Base-by-base conservation (phyloP, 1,140 invertebrate species). In the Lordiphosa mommai region DNA sequence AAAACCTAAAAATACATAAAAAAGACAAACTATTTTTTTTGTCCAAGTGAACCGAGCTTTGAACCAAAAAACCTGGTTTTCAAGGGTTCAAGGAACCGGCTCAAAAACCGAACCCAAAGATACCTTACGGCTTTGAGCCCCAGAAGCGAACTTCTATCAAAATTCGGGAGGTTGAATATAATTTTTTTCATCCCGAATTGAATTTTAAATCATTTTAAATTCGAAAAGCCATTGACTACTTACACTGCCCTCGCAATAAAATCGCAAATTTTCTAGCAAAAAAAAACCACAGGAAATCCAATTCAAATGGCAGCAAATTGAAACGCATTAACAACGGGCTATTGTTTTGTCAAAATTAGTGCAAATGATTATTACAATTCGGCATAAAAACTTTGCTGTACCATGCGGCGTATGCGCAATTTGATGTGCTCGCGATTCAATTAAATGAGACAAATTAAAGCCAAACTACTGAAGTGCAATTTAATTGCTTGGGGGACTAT, bases 371-470 rank as follows among this genome's bases (percentile, higher is more conserved):
- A 82, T 60, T 49, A 55, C 58, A 58, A 68, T 68, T 67, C 41
- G 37, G 29, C 7, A 9, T 32, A 44, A 36, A 58, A 50, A 50
- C 34, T 49, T 53, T 37, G 23, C 16, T 17, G 30, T n/a, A 37
- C 60, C 14, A 30, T 29, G 56, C 49, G 55, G 74, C 70, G 76
- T 80, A 79, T 77, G 49, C 52, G 59, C 74, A 53, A 69, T 69
- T 79, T 73, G 64, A 57, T 74, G 52, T 36, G 63, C 59, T 72
- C 55, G 32, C 64, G 67, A 76, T 80, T 80, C 71, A 82, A 76
- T 80, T 67, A 68, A 71, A 68, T 68, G 60, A 41, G 66, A 36
- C 77, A 59, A 73, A 74, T 80, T 80, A 80, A 80, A 80, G 76
- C 66, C 48, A 77, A 63, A 72, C 72, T 55, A 43, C 44, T 66